Percentiles rank a stretch among this genome's conserved stretches.
Evolutionary conservation across 2,797 vertebrate species (phyloP).

Genomic region (Gambelia wislizenii): DNA sequence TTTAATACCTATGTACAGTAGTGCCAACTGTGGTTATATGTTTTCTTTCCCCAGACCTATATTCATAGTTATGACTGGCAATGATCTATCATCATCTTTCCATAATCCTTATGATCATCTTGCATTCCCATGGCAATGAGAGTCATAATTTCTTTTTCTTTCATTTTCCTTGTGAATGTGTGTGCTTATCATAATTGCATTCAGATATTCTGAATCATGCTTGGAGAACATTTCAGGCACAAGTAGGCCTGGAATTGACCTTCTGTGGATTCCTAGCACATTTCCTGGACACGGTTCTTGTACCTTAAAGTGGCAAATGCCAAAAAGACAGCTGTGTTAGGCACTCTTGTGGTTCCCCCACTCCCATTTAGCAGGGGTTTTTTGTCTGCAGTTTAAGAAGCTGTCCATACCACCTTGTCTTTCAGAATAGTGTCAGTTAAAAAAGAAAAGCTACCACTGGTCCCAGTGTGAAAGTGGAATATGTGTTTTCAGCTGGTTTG

Average conservation of each 20-base stretch:
- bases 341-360: background rate
- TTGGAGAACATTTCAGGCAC: background rate
- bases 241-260: background rate
- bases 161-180: background rate
- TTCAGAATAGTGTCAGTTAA: background rate
- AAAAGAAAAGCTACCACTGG: too few species aligned
- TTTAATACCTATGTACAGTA: background rate
- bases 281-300: background rate
- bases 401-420: background rate
- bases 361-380: background rate
- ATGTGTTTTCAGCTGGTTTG: background rate
- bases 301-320: background rate
- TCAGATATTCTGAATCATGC: background rate
- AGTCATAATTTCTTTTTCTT: background rate
- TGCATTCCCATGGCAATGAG: background rate
- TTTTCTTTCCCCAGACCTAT: background rate
- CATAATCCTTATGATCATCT: background rate
- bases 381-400: background rate
- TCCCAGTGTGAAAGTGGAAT: background rate
- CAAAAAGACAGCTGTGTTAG: background rate
- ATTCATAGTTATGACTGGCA: background rate
- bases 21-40: background rate
- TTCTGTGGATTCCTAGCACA: background rate
- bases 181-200: background rate
- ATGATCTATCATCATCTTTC: background rate